phyloP scores from a whole-genome alignment of 2,797 vertebrate genomes.

The Danionella dracula region DNA sequence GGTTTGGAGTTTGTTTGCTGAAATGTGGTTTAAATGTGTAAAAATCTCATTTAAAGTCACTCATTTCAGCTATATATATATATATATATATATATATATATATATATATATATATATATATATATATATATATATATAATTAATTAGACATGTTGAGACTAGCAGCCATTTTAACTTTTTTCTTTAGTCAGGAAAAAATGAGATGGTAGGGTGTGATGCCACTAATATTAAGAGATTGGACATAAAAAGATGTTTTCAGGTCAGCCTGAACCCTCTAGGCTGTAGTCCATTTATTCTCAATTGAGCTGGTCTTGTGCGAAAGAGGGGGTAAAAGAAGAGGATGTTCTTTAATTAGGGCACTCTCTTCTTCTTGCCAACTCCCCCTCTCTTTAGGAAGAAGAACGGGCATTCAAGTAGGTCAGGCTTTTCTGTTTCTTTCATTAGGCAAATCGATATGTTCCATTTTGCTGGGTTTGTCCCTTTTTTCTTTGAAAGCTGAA shows the following conservation, averaged over 20 bases:
- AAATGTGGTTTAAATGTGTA: too few species aligned
- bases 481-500: not conserved
- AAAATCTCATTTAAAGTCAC: too few species aligned
- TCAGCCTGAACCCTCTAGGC: conserved; percentile 50
- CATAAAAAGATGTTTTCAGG: conserved; percentile 11
- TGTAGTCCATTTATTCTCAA: conserved; percentile 56
- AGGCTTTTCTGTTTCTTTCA: conserved; percentile 12
- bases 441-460: conserved; percentile 4
- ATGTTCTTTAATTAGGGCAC: conserved; percentile 16
- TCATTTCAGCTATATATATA: too few species aligned
- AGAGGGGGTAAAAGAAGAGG: conserved; percentile 9
- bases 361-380: conserved; percentile 2
- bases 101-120: too few species aligned
- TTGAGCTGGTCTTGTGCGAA: conserved; percentile 56
- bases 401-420: conserved; percentile 37
- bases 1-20: too few species aligned
- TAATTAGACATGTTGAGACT: not conserved
- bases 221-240: not conserved
- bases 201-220: not conserved
- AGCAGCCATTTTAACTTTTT: not conserved
- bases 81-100: too few species aligned
- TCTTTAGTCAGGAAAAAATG: not conserved
- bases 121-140: too few species aligned
- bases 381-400: conserved; percentile 36
- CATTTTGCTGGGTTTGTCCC: conserved; percentile 15